These are phyloP conservation scores for Saturnia japonica DNA, from an alignment of 2,888 invertebrate genomes.

Conservation along the genomic window DNA sequence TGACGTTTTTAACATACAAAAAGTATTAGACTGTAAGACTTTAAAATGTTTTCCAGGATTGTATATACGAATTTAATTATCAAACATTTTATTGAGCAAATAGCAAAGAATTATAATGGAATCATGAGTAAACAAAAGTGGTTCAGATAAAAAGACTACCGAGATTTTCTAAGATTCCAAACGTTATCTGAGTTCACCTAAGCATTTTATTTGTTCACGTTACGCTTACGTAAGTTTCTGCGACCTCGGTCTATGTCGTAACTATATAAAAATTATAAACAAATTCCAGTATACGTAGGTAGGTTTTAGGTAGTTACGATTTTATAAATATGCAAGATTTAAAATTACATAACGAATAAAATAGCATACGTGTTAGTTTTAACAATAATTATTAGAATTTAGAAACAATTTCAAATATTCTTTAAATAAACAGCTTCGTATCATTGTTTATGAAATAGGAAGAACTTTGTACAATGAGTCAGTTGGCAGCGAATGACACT, in stretches of 20 bases:
- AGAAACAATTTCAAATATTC: conserved; percentile 39
- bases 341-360: not conserved
- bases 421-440: conserved; percentile 39
- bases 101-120: conserved; percentile 2
- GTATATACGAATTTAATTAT: not conserved
- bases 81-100: conserved; percentile 8
- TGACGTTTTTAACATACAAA: not conserved
- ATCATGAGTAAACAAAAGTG: conserved; percentile 3
- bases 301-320: not conserved
- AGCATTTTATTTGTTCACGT: not conserved
- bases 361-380: not conserved
- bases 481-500: conserved; percentile 30
- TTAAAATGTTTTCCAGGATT: not conserved
- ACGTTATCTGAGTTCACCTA: not conserved
- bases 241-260: conserved; percentile 6
- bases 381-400: not conserved
- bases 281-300: not conserved
- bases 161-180: conserved; percentile 14
- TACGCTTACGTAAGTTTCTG: conserved; percentile 5
- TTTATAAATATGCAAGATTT: not conserved
- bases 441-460: conserved; percentile 36
- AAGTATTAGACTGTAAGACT: conserved; percentile 1
- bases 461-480: conserved; percentile 49
- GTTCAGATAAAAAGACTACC: conserved; percentile 12
- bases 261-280: not conserved